A percentile compares a stretch with the other conserved stretches of the same genome.
Conservation (phyloP, 2,113 vertebrate species). For the Bagarius yarrelli region DNA sequence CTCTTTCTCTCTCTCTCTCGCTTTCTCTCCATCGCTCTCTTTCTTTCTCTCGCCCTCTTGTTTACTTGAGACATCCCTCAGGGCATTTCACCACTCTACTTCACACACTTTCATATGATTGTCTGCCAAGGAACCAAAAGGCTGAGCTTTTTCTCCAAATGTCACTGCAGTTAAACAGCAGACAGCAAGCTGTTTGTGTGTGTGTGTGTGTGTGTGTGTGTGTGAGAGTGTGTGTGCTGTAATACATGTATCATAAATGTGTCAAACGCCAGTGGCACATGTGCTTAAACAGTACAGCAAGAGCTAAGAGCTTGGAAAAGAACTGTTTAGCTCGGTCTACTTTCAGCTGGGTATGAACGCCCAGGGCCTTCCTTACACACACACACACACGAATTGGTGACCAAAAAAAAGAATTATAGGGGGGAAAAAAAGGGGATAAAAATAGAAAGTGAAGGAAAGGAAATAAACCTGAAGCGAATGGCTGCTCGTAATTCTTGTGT, state of each 20-base stretch:
- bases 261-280: constrained; percentile 48
- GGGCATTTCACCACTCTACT: constrained; percentile 56
- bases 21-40: too few species aligned
- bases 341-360: constrained; percentile 45
- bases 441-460: background rate
- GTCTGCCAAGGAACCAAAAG: constrained; percentile 54
- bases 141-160: constrained; percentile 51
- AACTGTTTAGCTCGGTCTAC: constrained; percentile 46
- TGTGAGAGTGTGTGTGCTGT: too few species aligned
- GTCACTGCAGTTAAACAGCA: constrained; percentile 53
- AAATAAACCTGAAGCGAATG: constrained; percentile 3
- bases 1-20: constrained; percentile 25
- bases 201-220: background rate
- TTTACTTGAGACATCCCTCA: constrained; percentile 58
- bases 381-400: too few species aligned
- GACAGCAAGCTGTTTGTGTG: constrained; percentile 43
- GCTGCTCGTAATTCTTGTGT: background rate
- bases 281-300: constrained; percentile 41
- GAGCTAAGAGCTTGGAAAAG: constrained; percentile 46
- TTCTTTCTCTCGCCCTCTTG: background rate
- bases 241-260: constrained; percentile 48
- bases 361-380: constrained; percentile 10
- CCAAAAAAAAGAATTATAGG: background rate
- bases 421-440: background rate
- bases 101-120: constrained; percentile 47